Base-by-base conservation (phyloP, 2,113 vertebrate genomes). In the Hypocryptadius cinnamomeus region DNA sequence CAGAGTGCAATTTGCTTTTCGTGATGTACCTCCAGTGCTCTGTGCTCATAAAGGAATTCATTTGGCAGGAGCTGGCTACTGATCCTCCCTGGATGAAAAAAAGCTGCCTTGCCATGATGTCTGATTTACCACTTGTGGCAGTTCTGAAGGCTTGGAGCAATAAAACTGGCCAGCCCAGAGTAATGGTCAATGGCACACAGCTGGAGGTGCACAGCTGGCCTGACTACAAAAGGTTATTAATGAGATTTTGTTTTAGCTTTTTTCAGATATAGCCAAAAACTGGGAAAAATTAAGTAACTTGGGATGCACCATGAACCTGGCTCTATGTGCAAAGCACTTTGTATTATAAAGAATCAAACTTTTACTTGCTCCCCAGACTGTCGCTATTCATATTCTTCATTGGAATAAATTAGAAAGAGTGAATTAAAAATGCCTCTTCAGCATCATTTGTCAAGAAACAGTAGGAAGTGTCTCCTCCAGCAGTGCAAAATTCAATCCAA, bases 1-100 rank as follows among this genome's bases (percentile, higher is more conserved):
- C 80, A 60, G 93, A 83, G 84, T 20, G 59, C 78, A 92, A 93
- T 93, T 95, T 87, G 79, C 61, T 94, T 95, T 92, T 89, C 74
- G 37, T 77, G 93, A 85, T 66, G 80, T 69, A 92, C 85, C 92
- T 95, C 93, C 93, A 90, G 64, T 73, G 86, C 71, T 91, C 80
- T 51, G 80, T 78, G 88, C 88, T 93, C 85, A 88, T 53, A 94
- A 94, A 91, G 91, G 64, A 77, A 95, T 92, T 90, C 66, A 77
- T 82, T 79, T 80, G 94, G 88, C 92, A 17, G 48, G 64, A 92
- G 88, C 85, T 91, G 90, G 85, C 95, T 92, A 85, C 93, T 68
- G 84, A 93, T 93, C 44, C 51, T 87, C 77, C 48, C 68, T 90
- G 90, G 57, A 89, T 90, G 88, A 86, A 61, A 85, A 78, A 95